Percentiles rank a stretch among this genome's conserved stretches.
Conservation (phyloP, 2,797 vertebrate genomes). For the Dallia pectoralis region DNA sequence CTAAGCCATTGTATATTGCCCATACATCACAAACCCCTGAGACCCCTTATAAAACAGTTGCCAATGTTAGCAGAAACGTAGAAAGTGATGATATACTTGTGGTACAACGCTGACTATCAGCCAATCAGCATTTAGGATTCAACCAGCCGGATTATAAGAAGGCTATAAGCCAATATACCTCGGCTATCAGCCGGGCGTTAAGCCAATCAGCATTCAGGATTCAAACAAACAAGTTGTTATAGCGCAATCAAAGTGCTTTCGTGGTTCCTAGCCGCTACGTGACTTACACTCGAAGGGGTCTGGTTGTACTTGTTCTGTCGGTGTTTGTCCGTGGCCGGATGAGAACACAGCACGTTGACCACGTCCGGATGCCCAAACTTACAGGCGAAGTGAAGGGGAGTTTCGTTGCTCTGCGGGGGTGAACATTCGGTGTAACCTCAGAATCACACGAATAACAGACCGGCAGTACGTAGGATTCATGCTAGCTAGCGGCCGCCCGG, state of each 20-base stretch:
- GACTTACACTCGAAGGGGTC: slow-evolving; percentile 79
- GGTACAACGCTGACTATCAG: no score
- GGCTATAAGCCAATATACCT: no score
- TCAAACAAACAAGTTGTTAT: not conserved
- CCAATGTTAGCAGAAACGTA: no score
- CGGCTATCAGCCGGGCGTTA: no score
- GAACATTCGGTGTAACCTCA: not conserved
- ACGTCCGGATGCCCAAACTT: slow-evolving; percentile 84
- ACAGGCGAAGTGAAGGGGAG: slow-evolving; percentile 86
- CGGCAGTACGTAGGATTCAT: not conserved
- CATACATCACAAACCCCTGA: no score
- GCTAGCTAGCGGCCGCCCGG: not conserved
- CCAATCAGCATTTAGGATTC: no score
- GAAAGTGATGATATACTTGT: no score
- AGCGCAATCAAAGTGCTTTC: not conserved
- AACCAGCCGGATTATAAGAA: no score
- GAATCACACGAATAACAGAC: not conserved
- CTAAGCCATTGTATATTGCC: no score
- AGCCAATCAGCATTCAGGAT: no score
- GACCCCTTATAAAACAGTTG: no score
- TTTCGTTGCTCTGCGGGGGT: slow-evolving; percentile 77
- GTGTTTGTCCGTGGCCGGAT: slow-evolving; percentile 78
- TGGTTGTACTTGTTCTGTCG: slow-evolving; percentile 77
- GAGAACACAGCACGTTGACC: slow-evolving; percentile 81
- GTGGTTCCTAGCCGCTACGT: not conserved